phyloP scores from a whole-genome alignment of 1,140 invertebrate species.

The Brachionus angularis region DNA sequence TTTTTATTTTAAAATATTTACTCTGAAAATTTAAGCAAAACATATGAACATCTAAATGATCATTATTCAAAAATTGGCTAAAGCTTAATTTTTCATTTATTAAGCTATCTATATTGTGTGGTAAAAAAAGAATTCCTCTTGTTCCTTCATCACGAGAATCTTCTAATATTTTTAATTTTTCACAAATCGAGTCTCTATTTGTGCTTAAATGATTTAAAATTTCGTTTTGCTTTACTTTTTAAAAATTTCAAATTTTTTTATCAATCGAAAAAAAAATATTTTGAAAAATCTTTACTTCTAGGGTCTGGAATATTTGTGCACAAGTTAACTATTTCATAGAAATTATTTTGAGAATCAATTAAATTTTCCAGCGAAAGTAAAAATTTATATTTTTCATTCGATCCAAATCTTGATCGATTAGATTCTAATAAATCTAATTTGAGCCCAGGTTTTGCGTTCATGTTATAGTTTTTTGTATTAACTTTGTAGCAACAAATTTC shows the following conservation, averaged over 20 bases:
- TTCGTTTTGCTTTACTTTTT: neutral
- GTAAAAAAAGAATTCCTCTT: neutral
- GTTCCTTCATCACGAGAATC: neutral
- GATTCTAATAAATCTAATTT: neutral
- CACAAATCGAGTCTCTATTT: neutral
- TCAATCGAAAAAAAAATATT: neutral
- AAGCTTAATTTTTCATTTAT: neutral
- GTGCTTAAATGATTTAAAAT: neutral
- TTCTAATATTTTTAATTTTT: neutral
- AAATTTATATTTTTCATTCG: neutral
- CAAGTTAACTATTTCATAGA: neutral
- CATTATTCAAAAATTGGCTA: neutral
- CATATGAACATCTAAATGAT: neutral
- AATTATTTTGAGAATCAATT: neutral
- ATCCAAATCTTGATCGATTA: neutral
- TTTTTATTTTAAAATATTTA: neutral
- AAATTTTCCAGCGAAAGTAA: neutral
- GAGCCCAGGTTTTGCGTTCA: constrained; percentile 9
- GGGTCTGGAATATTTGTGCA: neutral
- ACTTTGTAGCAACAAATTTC: constrained; percentile 18
- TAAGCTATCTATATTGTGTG: neutral
- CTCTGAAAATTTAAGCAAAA: constrained; percentile 34
- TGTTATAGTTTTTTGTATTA: neutral
- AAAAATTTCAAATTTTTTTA: neutral
- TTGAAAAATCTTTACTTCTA: too few relatives aligned